phyloP scores from a whole-genome alignment of 2,888 invertebrate genomes.

The Amphiduros pacificus region DNA sequence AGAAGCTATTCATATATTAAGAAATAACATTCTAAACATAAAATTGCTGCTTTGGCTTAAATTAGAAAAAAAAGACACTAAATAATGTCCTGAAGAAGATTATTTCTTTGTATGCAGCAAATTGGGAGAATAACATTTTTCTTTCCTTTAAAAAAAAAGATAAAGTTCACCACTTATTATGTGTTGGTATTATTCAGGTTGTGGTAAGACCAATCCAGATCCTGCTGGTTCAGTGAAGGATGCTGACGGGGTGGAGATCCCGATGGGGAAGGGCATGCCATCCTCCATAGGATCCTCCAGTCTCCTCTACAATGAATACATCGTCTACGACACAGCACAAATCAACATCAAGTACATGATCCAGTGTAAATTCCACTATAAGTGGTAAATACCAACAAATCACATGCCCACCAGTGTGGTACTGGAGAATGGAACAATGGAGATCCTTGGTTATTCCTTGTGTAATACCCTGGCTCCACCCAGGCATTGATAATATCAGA shows the following conservation, averaged over 20 bases:
- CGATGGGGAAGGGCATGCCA: slow-evolving; percentile 52
- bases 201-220: slow-evolving; percentile 84
- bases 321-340: slow-evolving; percentile 95
- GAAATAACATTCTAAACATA: no score
- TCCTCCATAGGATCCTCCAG: slow-evolving; percentile 53
- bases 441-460: no score
- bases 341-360: slow-evolving; percentile 87
- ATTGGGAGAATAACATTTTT: not conserved
- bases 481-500: no score
- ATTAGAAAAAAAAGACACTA: no score
- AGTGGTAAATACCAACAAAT: slow-evolving; percentile 52
- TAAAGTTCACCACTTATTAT: not conserved
- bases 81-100: no score
- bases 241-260: slow-evolving; percentile 66
- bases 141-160: not conserved
- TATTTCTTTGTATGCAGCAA: no score
- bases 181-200: slow-evolving; percentile 49
- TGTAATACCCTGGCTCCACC: no score
- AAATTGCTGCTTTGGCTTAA: no score
- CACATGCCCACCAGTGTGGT: no score
- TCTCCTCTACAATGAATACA: slow-evolving; percentile 91
- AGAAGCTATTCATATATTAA: not conserved
- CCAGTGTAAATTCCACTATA: slow-evolving; percentile 75
- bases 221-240: slow-evolving; percentile 66
- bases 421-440: no score